Conservation (phyloP, 2,888 invertebrate species). For the Anodontia alba region DNA sequence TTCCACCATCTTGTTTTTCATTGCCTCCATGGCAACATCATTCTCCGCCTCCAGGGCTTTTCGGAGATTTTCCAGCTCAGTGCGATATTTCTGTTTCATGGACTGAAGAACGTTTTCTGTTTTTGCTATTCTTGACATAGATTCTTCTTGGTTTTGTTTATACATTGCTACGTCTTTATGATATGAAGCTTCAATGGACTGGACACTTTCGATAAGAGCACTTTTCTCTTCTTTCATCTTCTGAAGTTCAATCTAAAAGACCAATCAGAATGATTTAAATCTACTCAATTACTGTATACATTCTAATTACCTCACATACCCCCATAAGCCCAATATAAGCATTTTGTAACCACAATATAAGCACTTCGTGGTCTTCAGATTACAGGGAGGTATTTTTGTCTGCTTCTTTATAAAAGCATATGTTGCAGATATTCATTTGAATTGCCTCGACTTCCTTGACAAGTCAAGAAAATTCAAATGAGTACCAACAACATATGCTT, state of each 20-base stretch:
- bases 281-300: no score
- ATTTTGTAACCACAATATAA: no score
- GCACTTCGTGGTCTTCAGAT: no score
- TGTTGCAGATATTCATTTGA: no score
- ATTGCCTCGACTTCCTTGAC: no score
- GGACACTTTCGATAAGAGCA: conserved; percentile 52
- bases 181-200: conserved; percentile 64
- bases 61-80: conserved; percentile 64
- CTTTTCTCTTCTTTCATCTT: conserved; percentile 62
- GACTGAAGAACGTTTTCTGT: conserved; percentile 64
- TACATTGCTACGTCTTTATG: conserved; percentile 61
- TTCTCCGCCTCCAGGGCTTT: conserved; percentile 70
- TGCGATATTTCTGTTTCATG: conserved; percentile 68
- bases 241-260: conserved; percentile 48
- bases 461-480: no score
- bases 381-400: no score
- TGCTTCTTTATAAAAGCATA: no score
- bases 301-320: no score
- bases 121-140: conserved; percentile 45
- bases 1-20: conserved; percentile 75
- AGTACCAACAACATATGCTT: no score
- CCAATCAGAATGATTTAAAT: no score
- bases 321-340: no score
- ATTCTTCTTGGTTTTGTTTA: conserved; percentile 65
- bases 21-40: conserved; percentile 70